Base-by-base conservation (phyloP, 2,888 invertebrate species). In the Pherbina coryleti region DNA sequence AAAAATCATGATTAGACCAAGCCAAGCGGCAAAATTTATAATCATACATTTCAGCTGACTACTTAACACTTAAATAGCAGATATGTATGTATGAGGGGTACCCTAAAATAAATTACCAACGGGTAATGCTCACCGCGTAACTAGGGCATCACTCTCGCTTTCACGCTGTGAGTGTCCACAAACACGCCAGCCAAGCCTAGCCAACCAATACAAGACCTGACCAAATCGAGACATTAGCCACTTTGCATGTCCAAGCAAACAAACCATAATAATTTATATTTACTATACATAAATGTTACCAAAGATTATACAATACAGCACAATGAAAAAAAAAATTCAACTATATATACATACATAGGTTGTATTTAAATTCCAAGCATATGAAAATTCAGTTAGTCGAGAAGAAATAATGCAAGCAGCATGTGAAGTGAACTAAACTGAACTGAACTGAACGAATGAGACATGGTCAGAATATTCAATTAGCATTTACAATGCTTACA, bases 61-160 rank as follows among this genome's bases (percentile, higher is more conserved):
- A 11, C 19, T n/a, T 37, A 19, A 17, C 31, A 44, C 44, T 14
- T 9, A 44, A 19, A 19, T 19, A 22, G 37, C 37, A 25, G 57
- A 60, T 28, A 22, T 22, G 25, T 25, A 11, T 28, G 25, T 11
- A 19, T 19, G 25, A 22, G 14, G 8, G 1, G 14, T 22, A 60
- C 22, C 28, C 57, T 31, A 31, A 9, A 72, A 11, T 57, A 11
- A n/a, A 67, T 22, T 14, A 7, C 2, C 14, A 17, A 5, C n/a
- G 22, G 25, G 28, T 79, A 71, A 82, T 79, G 81, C 82, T 79
- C 25, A 28, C 44, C 74, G 81, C 82, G 81, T 82, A 82, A 81
- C 78, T 81, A 78, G 82, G 82, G 78, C 82, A 82, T 70, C 76
- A 79, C 66, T 76, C 75, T 79, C 64, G 74, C 77, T 78, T 80